Base-by-base conservation (phyloP, 2,888 invertebrate genomes). In the Galeruca laticollis region DNA sequence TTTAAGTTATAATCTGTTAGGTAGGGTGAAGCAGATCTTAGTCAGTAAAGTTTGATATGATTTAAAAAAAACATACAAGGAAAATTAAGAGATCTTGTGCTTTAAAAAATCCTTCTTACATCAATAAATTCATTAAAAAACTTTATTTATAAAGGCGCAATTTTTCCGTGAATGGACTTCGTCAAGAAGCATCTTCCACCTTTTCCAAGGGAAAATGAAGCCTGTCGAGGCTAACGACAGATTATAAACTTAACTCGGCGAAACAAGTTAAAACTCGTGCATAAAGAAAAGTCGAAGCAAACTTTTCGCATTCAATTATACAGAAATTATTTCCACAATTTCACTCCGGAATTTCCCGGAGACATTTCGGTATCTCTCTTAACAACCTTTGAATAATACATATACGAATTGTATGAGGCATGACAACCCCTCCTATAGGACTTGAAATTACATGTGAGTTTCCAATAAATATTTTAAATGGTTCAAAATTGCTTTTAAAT, bases 261-360 rank as follows among this genome's bases (percentile, higher is more conserved):
- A 52, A 62, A 49, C 51, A 62, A 62, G 52, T 62, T 62, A 52
- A 62, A 62, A 62, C 21, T 62, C 61, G 20, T 18, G 20, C 51
- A 20, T 49, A 62, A 62, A 52, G 62, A 62, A 60, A 62, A 21
- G 49, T 52, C 37, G 51, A 62, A 26, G 15, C 52, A 56, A 63
- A 63, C 49, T 63, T 63, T 56, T 63, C 63, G 63, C 63, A 63
- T 63, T 26, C 54, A 63, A 63, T 63, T 63, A 54, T 63, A 54
- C 54, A 52, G 37, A 63, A 40, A 63, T 63, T 63, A 56, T 63
- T 63, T 63, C 54, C 40, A 63, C 63, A 63, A 56, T 63, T 63
- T 56, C 54, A 63, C 54, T 63, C 33, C 13, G 35, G 26, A 9
- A 62, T 61, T 35, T 47, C 18, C 18, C 5, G 15, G 18, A 47